phyloP scores from a whole-genome alignment of 2,797 vertebrate genomes.

The Eidolon dupreanum region DNA sequence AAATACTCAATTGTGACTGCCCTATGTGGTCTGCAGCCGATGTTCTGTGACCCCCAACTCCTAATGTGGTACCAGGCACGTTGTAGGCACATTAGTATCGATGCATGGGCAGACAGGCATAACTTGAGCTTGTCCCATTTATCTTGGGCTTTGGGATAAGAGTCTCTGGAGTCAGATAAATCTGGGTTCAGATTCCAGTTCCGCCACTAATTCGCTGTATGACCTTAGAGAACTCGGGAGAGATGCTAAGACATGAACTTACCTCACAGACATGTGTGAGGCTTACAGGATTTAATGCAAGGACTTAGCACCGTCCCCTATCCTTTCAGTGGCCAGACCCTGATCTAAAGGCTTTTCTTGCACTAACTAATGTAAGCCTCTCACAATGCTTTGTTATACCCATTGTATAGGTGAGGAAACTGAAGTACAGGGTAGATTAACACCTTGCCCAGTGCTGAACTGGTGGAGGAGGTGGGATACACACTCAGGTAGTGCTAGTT shows the following conservation, averaged over 20 bases:
- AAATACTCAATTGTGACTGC: accelerated
- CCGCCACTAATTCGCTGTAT: not conserved
- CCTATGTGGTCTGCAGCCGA: not conserved
- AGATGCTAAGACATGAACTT: not conserved
- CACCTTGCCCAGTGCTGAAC: not conserved
- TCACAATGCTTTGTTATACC: not conserved
- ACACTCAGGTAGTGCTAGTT: not conserved
- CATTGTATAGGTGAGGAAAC: not conserved
- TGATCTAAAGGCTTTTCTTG: not conserved
- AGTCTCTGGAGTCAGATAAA: not conserved
- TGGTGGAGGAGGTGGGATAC: not conserved
- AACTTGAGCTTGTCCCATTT: not conserved
- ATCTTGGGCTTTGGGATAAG: not conserved
- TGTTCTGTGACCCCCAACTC: not conserved
- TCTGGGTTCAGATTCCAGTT: not conserved
- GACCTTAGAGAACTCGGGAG: not conserved
- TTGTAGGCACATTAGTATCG: not conserved
- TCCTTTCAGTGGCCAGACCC: not conserved
- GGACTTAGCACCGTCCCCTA: accelerated
- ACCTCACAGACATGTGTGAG: not conserved
- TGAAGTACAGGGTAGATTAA: not conserved
- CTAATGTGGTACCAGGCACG: accelerated
- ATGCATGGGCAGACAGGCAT: not conserved
- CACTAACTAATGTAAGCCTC: not conserved
- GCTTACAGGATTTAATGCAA: not conserved